These are phyloP conservation scores for Manacus vitellinus DNA, from an alignment of 2,113 vertebrate species.

Conservation along the genomic window DNA sequence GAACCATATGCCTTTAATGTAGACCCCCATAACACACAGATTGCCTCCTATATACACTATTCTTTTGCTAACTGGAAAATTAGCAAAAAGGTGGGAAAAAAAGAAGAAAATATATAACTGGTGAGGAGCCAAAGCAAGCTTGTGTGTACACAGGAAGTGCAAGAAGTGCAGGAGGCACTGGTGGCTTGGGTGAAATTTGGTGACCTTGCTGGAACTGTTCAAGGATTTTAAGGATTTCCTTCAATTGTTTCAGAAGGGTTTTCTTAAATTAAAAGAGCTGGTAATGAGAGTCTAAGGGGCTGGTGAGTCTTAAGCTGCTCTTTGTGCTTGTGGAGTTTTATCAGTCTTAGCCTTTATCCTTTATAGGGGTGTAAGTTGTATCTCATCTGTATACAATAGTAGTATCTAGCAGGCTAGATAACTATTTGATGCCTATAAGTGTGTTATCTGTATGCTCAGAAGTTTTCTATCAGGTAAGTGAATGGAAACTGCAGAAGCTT, in stretches of 20 bases:
- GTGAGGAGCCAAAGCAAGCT: neutral
- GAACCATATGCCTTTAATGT: neutral
- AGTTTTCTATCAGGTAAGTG: neutral
- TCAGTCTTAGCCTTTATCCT: neutral
- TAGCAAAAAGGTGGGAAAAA: neutral
- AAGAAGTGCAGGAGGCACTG: neutral
- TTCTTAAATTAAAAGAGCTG: neutral
- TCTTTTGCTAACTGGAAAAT: neutral
- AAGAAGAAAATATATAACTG: neutral
- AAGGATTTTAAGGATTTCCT: neutral
- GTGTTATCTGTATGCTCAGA: neutral
- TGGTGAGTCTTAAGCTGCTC: neutral
- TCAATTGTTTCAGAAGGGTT: neutral
- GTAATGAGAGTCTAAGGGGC: neutral
- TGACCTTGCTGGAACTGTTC: neutral
- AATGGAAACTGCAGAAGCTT: neutral
- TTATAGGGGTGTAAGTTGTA: neutral
- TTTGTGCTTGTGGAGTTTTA: neutral
- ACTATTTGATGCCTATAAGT: neutral
- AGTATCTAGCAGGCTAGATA: neutral
- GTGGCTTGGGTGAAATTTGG: neutral
- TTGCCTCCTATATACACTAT: fast-evolving
- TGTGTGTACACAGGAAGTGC: neutral
- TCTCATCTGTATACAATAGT: neutral
- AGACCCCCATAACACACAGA: neutral